These are phyloP conservation scores for Drosophila santomea DNA, from an alignment of 1,140 invertebrate genomes.

Conservation along the genomic window DNA sequence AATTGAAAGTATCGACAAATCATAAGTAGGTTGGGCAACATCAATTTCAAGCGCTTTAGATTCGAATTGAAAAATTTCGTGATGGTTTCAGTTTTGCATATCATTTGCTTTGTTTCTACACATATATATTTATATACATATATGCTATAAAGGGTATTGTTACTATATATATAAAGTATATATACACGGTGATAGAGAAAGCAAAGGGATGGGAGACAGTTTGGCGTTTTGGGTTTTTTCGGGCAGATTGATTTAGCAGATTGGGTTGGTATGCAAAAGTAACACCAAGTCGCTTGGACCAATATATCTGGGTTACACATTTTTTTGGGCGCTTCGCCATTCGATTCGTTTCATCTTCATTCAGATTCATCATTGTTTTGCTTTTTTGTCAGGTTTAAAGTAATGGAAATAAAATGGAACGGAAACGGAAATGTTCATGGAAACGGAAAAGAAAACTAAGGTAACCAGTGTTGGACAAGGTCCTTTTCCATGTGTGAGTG, in stretches of 20 bases:
- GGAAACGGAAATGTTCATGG: conserved; percentile 33
- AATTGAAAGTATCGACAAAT: conserved; percentile 41
- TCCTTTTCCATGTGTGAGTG: conserved; percentile 5
- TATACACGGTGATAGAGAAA: conserved; percentile 20
- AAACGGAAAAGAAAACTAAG: conserved; percentile 29
- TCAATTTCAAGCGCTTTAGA: conserved; percentile 51
- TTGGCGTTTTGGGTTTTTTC: neutral
- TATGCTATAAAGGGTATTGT: conserved; percentile 23
- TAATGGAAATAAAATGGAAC: conserved; percentile 21
- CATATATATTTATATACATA: conserved; percentile 23
- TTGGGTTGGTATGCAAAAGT: conserved; percentile 46
- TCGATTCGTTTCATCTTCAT: conserved; percentile 16
- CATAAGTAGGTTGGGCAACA: conserved; percentile 50
- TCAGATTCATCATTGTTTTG: conserved; percentile 20
- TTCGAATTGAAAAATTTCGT: conserved; percentile 45
- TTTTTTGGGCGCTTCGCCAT: conserved; percentile 23
- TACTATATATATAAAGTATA: conserved; percentile 27
- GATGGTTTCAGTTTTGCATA: conserved; percentile 69
- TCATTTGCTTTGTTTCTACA: conserved; percentile 43
- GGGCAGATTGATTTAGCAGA: neutral
- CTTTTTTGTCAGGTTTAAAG: conserved; percentile 3
- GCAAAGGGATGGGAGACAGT: neutral
- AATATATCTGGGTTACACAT: conserved; percentile 12
- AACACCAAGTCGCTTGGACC: conserved; percentile 34
- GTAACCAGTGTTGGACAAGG: conserved; percentile 45